These are phyloP conservation scores for Eciton burchellii DNA, from an alignment of 1,140 invertebrate species.

Conservation along the genomic window DNA sequence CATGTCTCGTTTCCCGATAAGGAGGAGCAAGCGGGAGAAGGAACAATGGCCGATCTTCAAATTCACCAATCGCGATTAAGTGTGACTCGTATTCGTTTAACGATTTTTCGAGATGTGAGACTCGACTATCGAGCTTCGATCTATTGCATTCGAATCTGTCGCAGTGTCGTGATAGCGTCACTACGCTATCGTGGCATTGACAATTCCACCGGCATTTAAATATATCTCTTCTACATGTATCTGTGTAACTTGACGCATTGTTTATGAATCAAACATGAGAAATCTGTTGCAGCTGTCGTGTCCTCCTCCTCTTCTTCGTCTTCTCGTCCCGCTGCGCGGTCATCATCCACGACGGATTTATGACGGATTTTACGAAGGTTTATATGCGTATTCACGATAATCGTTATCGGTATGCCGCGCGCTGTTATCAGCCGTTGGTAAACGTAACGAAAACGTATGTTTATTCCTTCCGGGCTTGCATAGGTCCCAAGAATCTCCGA, in stretches of 20 bases:
- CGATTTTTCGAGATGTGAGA: conserved; percentile 49
- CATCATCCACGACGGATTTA: neutral
- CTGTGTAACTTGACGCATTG: conserved; percentile 32
- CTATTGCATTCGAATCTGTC: conserved; percentile 28
- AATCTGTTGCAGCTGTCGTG: no score
- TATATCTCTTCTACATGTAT: conserved; percentile 29
- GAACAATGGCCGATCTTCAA: no score
- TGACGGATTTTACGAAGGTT: conserved; percentile 61
- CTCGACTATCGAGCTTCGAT: conserved; percentile 9
- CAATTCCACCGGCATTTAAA: conserved; percentile 18
- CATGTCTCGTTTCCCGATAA: neutral
- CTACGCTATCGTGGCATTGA: conserved; percentile 43
- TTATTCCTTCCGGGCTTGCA: conserved; percentile 65
- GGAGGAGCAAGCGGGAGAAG: no score
- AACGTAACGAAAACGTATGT: conserved; percentile 42
- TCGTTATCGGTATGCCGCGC: conserved; percentile 49
- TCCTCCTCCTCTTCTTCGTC: neutral
- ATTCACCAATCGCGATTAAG: no score
- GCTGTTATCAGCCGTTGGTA: conserved; percentile 53
- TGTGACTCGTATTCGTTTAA: conserved; percentile 15
- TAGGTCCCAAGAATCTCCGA: conserved; percentile 61
- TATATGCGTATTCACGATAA: conserved; percentile 32
- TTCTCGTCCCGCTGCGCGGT: neutral
- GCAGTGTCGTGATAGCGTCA: no score
- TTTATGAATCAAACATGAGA: conserved; percentile 24